Percentiles rank a stretch among this genome's conserved stretches.
Evolutionary conservation across 2,888 invertebrate species (phyloP).

Genomic region (Volucella bombylans): DNA sequence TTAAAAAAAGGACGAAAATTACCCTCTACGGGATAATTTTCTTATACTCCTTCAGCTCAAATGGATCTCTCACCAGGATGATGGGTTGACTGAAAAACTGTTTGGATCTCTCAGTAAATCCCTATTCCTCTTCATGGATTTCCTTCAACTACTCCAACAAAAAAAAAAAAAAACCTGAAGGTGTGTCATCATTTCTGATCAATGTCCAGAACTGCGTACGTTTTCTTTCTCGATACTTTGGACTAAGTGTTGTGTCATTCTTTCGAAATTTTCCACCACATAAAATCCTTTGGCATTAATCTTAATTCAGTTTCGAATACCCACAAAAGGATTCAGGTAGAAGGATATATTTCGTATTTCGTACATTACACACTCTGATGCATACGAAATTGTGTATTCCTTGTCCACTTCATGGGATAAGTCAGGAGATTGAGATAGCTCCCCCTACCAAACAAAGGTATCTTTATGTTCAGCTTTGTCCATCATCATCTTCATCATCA

Average conservation of each 20-base stretch:
- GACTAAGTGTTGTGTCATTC: constrained; percentile 71
- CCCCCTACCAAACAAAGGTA: background rate
- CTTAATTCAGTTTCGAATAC: constrained; percentile 74
- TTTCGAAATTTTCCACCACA: constrained; percentile 69
- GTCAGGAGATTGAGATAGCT: background rate
- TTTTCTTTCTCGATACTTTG: background rate
- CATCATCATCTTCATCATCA: constrained; percentile 62
- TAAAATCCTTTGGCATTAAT: constrained; percentile 74
- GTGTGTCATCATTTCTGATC: constrained; percentile 68
- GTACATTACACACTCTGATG: constrained; percentile 25
- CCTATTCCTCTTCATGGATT: constrained; percentile 52
- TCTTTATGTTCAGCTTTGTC: constrained; percentile 42
- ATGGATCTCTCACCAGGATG: constrained; percentile 56
- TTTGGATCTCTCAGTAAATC: constrained; percentile 59
- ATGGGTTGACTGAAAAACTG: background rate
- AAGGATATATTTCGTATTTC: constrained; percentile 9
- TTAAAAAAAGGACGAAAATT: constrained; percentile 79
- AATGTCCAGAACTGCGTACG: constrained; percentile 17
- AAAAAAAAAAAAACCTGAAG: constrained; percentile 12
- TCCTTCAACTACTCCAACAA: background rate
- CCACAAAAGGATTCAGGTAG: constrained; percentile 63
- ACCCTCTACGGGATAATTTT: constrained; percentile 80
- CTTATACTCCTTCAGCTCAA: constrained; percentile 45
- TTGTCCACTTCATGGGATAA: constrained; percentile 5
- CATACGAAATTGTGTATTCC: constrained; percentile 20